These are phyloP conservation scores for Anthoscopus minutus DNA, from an alignment of 2,113 vertebrate genomes.

Conservation along the genomic window DNA sequence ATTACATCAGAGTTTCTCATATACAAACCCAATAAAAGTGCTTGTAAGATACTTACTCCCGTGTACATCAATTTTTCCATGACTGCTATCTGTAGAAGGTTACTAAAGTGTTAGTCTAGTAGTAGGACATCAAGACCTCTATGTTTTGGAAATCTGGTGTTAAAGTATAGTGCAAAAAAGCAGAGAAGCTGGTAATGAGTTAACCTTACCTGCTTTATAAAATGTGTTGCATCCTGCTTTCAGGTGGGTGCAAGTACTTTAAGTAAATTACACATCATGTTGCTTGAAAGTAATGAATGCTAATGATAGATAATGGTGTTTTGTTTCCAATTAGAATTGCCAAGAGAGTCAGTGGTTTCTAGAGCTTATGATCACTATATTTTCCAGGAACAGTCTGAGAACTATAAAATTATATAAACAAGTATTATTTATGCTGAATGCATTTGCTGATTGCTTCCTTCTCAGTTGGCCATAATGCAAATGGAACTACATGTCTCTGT, in stretches of 20 bases:
- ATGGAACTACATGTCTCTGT: background rate
- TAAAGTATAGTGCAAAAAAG: background rate
- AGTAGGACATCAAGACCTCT: background rate
- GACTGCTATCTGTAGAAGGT: background rate
- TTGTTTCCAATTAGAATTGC: slow-evolving; percentile 52
- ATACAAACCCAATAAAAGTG: background rate
- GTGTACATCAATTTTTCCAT: background rate
- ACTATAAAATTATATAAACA: slow-evolving; percentile 24
- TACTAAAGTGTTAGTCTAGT: background rate
- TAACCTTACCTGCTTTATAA: background rate
- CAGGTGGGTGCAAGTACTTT: slow-evolving; percentile 1
- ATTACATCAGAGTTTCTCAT: background rate
- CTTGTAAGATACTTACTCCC: background rate
- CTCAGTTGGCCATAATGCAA: background rate
- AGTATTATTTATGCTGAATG: slow-evolving; percentile 32
- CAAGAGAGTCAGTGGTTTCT: slow-evolving; percentile 15
- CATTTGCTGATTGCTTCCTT: slow-evolving; percentile 22
- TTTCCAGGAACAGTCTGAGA: slow-evolving; percentile 47
- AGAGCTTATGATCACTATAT: background rate
- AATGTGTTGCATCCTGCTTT: slow-evolving; percentile 7
- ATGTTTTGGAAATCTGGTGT: background rate
- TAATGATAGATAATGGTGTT: slow-evolving; percentile 46
- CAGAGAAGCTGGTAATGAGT: background rate
- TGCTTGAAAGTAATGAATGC: slow-evolving; percentile 47
- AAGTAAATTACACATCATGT: slow-evolving; percentile 40